These are phyloP conservation scores for Apamea sordens DNA, from an alignment of 2,888 invertebrate genomes.

Conservation along the genomic window DNA sequence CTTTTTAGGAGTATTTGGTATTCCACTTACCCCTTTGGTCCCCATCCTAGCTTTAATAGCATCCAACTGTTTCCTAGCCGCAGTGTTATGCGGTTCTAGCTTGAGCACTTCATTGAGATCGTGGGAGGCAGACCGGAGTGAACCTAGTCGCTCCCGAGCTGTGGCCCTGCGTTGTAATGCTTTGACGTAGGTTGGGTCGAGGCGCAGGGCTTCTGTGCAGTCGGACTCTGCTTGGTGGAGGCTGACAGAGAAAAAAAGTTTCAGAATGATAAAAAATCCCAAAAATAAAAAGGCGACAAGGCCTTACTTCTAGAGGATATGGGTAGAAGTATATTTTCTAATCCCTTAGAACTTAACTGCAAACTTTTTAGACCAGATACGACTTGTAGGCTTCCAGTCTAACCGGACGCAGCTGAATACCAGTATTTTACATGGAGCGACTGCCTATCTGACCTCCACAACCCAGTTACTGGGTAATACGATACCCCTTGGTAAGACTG, in stretches of 20 bases:
- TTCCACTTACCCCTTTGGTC: conserved; percentile 85
- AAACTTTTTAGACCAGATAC: no score
- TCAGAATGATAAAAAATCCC: background rate
- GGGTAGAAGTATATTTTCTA: background rate
- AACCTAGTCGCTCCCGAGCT: conserved; percentile 93
- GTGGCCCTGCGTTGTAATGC: conserved; percentile 95
- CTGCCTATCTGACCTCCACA: no score
- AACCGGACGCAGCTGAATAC: no score
- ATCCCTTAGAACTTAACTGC: no score
- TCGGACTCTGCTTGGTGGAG: conserved; percentile 94
- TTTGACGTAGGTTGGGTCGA: conserved; percentile 95
- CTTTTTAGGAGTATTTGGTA: background rate
- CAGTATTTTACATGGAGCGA: no score
- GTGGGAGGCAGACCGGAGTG: conserved; percentile 92
- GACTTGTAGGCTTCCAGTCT: no score
- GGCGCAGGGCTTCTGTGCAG: conserved; percentile 94
- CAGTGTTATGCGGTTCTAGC: conserved; percentile 94
- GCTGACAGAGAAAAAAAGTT: conserved; percentile 79
- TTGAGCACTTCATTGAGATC: conserved; percentile 93
- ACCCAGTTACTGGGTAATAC: no score
- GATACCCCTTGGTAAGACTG: no score
- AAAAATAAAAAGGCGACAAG: background rate
- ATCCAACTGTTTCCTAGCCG: conserved; percentile 91
- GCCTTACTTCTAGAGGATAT: background rate
- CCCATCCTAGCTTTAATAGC: conserved; percentile 89